Percentiles rank a stretch among this genome's conserved stretches.
Evolutionary conservation across 2,113 vertebrate genomes (phyloP).

Genomic region (Tragulus kanchil): DNA sequence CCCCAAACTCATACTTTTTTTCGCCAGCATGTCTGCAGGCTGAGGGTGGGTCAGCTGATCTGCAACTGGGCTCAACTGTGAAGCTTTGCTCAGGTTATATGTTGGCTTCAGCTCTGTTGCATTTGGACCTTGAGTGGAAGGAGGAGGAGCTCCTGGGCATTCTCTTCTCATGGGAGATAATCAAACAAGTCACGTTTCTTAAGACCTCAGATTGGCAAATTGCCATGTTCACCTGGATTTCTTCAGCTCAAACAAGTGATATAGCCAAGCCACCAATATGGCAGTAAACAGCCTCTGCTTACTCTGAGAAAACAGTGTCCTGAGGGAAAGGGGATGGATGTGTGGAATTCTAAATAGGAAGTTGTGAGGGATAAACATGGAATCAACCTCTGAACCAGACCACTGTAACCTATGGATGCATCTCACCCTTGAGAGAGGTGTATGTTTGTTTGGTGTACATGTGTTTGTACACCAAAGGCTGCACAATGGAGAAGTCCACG

Average conservation of each 20-base stretch:
- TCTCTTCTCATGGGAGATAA: not conserved
- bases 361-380: not conserved
- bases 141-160: not conserved
- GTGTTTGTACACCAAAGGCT: not conserved
- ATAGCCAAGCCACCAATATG: not conserved
- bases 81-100: not conserved
- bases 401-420: not conserved
- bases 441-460: no score
- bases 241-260: not conserved
- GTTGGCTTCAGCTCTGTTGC: not conserved
- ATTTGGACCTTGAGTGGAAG: not conserved
- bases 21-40: not conserved
- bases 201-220: not conserved
- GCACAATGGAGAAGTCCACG: not conserved
- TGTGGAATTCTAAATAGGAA: not conserved
- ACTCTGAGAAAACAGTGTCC: not conserved
- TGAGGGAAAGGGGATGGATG: not conserved
- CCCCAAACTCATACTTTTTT: not conserved
- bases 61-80: not conserved
- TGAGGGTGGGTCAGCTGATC: not conserved
- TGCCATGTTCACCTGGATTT: not conserved
- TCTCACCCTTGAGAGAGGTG: not conserved
- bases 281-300: not conserved
- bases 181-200: not conserved
- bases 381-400: not conserved